Conservation (phyloP, 2,113 vertebrate species). For the Polypterus senegalus region DNA sequence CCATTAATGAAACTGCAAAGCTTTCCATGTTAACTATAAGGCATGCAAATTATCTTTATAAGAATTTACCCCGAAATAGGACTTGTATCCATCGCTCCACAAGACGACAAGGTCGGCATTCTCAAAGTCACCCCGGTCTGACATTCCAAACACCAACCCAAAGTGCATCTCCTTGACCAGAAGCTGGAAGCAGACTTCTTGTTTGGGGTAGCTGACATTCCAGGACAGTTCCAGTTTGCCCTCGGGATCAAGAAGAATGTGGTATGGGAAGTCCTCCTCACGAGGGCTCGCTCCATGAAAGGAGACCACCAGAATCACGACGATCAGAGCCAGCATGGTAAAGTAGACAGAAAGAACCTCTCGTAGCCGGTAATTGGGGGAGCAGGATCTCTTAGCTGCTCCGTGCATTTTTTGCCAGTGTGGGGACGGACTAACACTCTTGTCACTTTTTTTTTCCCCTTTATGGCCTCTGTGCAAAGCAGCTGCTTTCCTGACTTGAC, state of each 20-base stretch:
- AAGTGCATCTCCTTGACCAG: conserved; percentile 38
- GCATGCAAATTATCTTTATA: too few species aligned
- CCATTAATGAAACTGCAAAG: too few species aligned
- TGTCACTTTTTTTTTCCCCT: conserved; percentile 29
- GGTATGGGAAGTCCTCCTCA: conserved; percentile 52
- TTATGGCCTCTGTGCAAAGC: conserved; percentile 41
- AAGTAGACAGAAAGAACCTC: conserved; percentile 77
- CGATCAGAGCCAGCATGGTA: conserved; percentile 59
- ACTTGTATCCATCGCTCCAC: conserved; percentile 61
- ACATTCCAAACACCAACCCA: conserved; percentile 82
- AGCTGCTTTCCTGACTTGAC: conserved; percentile 28
- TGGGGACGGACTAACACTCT: conserved; percentile 6
- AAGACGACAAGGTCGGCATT: conserved; percentile 73
- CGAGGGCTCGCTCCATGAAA: conserved; percentile 50
- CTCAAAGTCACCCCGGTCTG: conserved; percentile 66
- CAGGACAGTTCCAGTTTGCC: conserved; percentile 71
- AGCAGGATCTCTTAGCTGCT: conserved; percentile 23
- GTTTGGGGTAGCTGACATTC: conserved; percentile 68
- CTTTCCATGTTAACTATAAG: too few species aligned
- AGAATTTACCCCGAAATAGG: conserved; percentile 74
- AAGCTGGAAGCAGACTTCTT: conserved; percentile 65
- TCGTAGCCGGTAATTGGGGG: conserved; percentile 42
- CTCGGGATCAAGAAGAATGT: conserved; percentile 62
- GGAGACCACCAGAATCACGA: conserved; percentile 75
- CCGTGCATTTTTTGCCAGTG: conserved; percentile 28